These are phyloP conservation scores for Trichogramma dendrolimi DNA, from an alignment of 2,888 invertebrate species.

Conservation along the genomic window DNA sequence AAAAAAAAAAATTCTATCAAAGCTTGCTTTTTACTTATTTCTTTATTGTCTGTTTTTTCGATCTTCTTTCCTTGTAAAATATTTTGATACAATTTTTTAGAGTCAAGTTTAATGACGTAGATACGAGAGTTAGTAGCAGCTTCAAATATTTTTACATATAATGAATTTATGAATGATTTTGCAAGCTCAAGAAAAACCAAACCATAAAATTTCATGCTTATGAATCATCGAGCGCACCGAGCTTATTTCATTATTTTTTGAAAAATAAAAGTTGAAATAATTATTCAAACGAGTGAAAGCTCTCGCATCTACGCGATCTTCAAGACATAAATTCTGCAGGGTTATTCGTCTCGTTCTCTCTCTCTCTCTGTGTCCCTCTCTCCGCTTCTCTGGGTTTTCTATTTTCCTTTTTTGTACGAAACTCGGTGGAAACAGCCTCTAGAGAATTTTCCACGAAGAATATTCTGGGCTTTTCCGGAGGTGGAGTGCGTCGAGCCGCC, in stretches of 20 bases:
- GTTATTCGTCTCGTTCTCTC: conserved; percentile 23
- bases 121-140: background rate
- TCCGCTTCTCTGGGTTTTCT: too few relatives aligned
- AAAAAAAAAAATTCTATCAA: too few relatives aligned
- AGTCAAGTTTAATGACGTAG: too few relatives aligned
- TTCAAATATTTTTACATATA: background rate
- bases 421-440: conserved; percentile 8
- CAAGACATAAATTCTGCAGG: conserved; percentile 26
- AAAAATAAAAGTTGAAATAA: background rate
- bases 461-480: conserved; percentile 31
- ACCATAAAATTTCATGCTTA: background rate
- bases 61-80: too few relatives aligned
- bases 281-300: background rate
- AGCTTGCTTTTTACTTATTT: too few relatives aligned
- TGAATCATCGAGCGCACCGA: background rate
- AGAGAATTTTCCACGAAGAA: conserved; percentile 30
- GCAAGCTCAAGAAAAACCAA: background rate
- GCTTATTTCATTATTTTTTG: background rate
- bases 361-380: too few relatives aligned
- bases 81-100: too few relatives aligned
- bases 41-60: too few relatives aligned
- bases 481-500: conserved; percentile 8
- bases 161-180: background rate
- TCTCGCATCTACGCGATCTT: background rate
- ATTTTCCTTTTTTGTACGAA: conserved; percentile 24